phyloP scores from a whole-genome alignment of 2,888 invertebrate genomes.

The Alsophila aescularia region DNA sequence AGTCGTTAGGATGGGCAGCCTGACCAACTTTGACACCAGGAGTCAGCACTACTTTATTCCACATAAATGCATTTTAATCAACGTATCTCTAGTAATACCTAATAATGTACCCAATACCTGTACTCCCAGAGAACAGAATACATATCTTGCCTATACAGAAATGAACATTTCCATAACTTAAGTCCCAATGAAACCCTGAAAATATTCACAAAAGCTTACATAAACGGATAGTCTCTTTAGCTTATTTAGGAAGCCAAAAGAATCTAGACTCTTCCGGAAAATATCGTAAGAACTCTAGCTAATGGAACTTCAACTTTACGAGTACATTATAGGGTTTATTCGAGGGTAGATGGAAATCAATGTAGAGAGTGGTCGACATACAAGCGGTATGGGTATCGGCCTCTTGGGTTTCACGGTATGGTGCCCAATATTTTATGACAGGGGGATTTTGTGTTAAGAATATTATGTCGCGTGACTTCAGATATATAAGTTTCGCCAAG shows the following conservation, averaged over 20 bases:
- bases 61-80: too few species aligned
- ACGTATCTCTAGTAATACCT: too few species aligned
- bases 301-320: conserved; percentile 31
- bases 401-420: conserved; percentile 31
- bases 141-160: not conserved
- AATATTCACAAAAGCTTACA: conserved; percentile 37
- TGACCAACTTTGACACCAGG: too few species aligned
- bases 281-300: conserved; percentile 15
- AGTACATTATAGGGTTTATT: conserved; percentile 10
- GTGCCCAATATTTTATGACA: conserved; percentile 28
- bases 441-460: too few species aligned
- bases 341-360: conserved; percentile 32
- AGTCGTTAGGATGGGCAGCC: too few species aligned
- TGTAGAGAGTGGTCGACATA: conserved; percentile 29
- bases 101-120: too few species aligned
- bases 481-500: too few species aligned
- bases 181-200: conserved; percentile 14
- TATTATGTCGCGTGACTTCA: too few species aligned
- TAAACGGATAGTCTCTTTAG: conserved; percentile 40
- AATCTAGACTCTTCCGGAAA: conserved; percentile 41
- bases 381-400: conserved; percentile 33
- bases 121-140: not conserved
- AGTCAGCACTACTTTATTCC: too few species aligned
- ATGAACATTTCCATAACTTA: conserved; percentile 1
- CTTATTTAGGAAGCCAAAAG: conserved; percentile 44